Base-by-base conservation (phyloP, 1,140 invertebrate species). In the Brachionus koreanus region DNA sequence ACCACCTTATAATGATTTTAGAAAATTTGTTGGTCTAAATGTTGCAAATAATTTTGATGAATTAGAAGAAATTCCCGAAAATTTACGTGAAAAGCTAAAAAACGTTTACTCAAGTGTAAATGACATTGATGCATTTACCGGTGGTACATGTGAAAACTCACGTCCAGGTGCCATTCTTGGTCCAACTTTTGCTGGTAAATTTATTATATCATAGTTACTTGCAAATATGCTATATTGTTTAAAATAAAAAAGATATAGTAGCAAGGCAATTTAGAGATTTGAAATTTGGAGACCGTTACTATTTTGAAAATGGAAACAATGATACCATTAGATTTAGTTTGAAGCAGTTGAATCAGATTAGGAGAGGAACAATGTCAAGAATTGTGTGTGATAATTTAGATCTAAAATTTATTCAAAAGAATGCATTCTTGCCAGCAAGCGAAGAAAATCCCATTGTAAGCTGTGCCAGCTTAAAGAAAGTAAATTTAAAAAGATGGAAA, bases 221-320 rank as follows among this genome's bases (percentile, higher is more conserved):
- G 29, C 29, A 29, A 29, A 29, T 29, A 29, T 29, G 1, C 1
- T 29, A 2, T 29, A 29, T 29, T 29, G 29, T 29, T 29, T 29
- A 1, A 29, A 29, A 29, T 29, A 29, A 29, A 29, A 7, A 61
- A 79, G 76, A 42, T 19, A 79, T 98, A 83, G 93, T 98, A 83
- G 95, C 93, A 37, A 94, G 95, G 83, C 95, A 98, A 89, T 97
- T 97, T 89, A 89, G 93, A 83, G 93, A 95, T 86, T 89, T 94
- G 25, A 92, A 95, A 83, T 90, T 93, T 83, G 97, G 96, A 65
- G 97, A 98, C 87, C 91, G 96, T 85, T 98, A 97, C 87, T 98
- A 95, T 94, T 98, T 95, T 85, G 96, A 98, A 42, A 91, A 82
- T 43, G 76, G 76, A 35, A 35, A 79, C 33, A 65, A 79, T 37